Conservation (phyloP, 1,140 invertebrate species). For the Thaumetopoea pityocampa region DNA sequence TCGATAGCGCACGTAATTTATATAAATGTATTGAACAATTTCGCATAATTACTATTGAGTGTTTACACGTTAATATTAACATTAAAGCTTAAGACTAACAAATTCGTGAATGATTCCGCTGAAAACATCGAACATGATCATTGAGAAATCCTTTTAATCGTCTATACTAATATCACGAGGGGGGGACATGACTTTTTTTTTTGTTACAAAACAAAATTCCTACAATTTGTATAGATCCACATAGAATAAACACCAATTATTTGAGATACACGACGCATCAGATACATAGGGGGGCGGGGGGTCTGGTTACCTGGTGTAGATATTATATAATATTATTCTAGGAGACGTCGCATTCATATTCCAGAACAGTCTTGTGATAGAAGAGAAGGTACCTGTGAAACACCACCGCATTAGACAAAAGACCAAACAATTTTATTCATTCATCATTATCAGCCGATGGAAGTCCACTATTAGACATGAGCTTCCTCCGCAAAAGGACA, state of each 20-base stretch:
- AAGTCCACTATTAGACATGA: too few relatives aligned
- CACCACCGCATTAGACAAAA: constrained; percentile 8
- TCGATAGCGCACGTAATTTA: too few relatives aligned
- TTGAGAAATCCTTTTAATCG: constrained; percentile 29
- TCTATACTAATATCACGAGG: constrained; percentile 64
- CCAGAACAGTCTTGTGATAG: constrained; percentile 94
- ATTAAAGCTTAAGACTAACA: constrained; percentile 60
- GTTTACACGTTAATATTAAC: constrained; percentile 21
- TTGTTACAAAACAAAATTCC: constrained; percentile 18
- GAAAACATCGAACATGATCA: constrained; percentile 28
- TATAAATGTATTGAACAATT: constrained; percentile 10
- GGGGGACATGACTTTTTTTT: constrained; percentile 34
- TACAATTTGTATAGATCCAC: constrained; percentile 8
- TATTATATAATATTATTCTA: constrained; percentile 2
- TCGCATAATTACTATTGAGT: constrained; percentile 6
- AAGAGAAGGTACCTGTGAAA: constrained; percentile 90
- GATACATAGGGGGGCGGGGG: constrained; percentile 10
- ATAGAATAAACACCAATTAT: constrained; percentile 9
- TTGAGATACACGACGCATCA: constrained; percentile 7
- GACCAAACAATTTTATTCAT: neutral
- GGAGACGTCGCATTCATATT: constrained; percentile 79
- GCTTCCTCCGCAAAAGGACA: too few relatives aligned
- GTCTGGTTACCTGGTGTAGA: constrained; percentile 7
- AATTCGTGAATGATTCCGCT: constrained; percentile 49
- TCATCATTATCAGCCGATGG: too few relatives aligned